phyloP scores from a whole-genome alignment of 2,113 vertebrate species.

The Syngnathus scovelli region DNA sequence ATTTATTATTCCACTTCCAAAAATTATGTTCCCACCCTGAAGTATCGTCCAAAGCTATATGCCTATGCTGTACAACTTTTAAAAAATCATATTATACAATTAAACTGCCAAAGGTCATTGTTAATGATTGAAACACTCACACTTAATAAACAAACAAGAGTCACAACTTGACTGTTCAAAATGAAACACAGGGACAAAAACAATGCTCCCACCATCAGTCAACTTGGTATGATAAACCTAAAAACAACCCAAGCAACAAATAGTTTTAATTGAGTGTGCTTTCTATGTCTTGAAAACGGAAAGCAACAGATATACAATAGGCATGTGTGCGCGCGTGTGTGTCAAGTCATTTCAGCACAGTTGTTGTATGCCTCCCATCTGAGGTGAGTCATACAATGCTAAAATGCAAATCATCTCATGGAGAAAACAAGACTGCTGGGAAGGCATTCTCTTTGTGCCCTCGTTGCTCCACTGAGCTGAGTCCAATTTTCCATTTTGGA shows the following conservation, averaged over 20 bases:
- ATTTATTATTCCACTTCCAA: conserved; percentile 13
- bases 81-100: neutral
- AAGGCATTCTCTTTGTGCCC: conserved; percentile 33
- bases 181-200: neutral
- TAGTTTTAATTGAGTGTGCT: neutral
- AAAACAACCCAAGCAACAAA: neutral
- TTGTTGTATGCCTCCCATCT: conserved; percentile 9
- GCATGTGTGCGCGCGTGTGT: neutral
- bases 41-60: neutral
- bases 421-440: conserved; percentile 19
- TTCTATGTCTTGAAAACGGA: neutral
- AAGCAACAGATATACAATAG: neutral
- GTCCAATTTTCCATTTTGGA: conserved; percentile 59
- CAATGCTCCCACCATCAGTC: neutral
- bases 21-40: conserved; percentile 19
- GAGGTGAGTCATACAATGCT: conserved; percentile 22
- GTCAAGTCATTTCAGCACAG: conserved; percentile 14
- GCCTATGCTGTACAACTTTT: neutral
- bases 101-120: neutral
- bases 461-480: conserved; percentile 57
- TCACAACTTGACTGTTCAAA: neutral
- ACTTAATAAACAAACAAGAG: neutral
- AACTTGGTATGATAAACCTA: neutral
- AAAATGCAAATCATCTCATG: conserved; percentile 35
- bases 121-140: neutral